Percentiles rank a stretch among this genome's conserved stretches.
phyloP scores from a whole-genome alignment of 1,140 invertebrate species.

The Bombus picipes region DNA sequence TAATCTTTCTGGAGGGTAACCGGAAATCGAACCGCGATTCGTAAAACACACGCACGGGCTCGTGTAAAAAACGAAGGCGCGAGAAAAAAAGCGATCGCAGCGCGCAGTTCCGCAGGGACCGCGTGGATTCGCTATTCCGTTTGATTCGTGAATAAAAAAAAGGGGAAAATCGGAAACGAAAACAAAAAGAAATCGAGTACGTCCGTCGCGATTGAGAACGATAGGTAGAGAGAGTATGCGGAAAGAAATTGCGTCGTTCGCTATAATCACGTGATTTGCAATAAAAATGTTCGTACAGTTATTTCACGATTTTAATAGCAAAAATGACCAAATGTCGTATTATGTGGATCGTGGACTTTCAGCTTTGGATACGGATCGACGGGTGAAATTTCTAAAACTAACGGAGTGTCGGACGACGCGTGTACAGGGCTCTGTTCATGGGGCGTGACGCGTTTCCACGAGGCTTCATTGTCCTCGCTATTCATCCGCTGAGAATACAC shows the following conservation, averaged over 20 bases:
- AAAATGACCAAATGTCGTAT: not conserved
- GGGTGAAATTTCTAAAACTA: not conserved
- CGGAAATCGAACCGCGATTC: slow-evolving; percentile 23
- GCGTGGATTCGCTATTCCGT: slow-evolving; percentile 50
- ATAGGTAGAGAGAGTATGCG: not conserved
- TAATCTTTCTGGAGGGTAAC: slow-evolving; percentile 48
- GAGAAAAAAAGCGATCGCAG: slow-evolving; percentile 58
- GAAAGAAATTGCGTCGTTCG: not conserved
- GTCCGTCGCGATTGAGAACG: not conserved
- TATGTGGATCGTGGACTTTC: not conserved
- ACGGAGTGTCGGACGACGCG: not conserved
- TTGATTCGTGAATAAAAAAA: slow-evolving; percentile 38
- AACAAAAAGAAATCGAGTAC: not conserved
- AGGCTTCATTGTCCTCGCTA: slow-evolving; percentile 54
- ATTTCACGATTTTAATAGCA: not conserved
- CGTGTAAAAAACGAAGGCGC: slow-evolving; percentile 48
- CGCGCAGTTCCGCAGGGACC: slow-evolving; percentile 45
- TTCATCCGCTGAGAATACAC: slow-evolving; percentile 37
- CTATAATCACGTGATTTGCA: not conserved
- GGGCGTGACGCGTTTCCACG: slow-evolving; percentile 58
- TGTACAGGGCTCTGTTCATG: slow-evolving; percentile 3
- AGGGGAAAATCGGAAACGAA: not conserved
- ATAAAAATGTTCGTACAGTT: not conserved
- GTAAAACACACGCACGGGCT: slow-evolving; percentile 2
- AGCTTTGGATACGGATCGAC: not conserved